Conservation (phyloP, 2,888 invertebrate genomes). For the Allacma fusca region DNA sequence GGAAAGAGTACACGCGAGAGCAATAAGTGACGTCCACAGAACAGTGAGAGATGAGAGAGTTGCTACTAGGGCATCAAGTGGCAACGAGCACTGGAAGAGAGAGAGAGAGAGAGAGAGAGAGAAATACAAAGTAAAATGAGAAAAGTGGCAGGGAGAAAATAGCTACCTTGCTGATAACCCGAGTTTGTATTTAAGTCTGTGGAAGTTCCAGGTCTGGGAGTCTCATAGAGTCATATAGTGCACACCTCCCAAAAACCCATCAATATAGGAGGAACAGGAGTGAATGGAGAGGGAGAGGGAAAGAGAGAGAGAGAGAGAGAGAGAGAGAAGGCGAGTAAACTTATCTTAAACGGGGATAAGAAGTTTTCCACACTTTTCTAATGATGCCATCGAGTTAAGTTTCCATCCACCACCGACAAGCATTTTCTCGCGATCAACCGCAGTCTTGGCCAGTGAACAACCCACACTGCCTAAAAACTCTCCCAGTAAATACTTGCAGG, state of each 20-base stretch:
- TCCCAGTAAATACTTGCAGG: too few relatives aligned
- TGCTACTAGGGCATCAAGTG: too few relatives aligned
- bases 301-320: conserved; percentile 19
- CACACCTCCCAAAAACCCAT: too few relatives aligned
- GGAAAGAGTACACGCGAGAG: not conserved
- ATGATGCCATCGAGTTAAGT: conserved; percentile 20
- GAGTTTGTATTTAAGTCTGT: too few relatives aligned
- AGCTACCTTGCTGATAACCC: too few relatives aligned
- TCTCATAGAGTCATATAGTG: too few relatives aligned
- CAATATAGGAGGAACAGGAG: not conserved
- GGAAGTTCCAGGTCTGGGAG: too few relatives aligned
- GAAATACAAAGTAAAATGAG: too few relatives aligned
- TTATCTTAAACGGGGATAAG: conserved; percentile 18
- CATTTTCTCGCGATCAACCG: not conserved
- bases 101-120: too few relatives aligned
- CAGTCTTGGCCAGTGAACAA: not conserved
- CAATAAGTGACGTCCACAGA: not conserved
- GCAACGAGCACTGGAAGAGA: too few relatives aligned
- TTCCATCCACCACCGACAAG: not conserved
- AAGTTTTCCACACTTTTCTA: conserved; percentile 20
- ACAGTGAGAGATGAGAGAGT: not conserved
- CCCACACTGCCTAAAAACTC: too few relatives aligned
- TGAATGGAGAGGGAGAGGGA: not conserved
- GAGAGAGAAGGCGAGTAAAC: conserved; percentile 1
- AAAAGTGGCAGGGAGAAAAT: too few relatives aligned